These are phyloP conservation scores for Ellobium chinense DNA, from an alignment of 2,888 invertebrate species.

Conservation along the genomic window DNA sequence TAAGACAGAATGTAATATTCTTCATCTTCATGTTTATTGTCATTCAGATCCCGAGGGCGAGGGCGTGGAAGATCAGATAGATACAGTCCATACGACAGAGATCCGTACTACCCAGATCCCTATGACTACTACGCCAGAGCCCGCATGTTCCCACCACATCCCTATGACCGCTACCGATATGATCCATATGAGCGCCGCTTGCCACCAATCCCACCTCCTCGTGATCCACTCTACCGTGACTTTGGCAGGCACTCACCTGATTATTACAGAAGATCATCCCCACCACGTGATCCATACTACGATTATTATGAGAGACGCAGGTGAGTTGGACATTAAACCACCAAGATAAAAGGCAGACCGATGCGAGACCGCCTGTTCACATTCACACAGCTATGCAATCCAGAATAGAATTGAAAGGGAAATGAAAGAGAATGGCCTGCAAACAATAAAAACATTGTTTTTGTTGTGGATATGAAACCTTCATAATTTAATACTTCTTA, in stretches of 20 bases:
- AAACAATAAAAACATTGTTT: background rate
- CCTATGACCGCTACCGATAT: conserved; percentile 66
- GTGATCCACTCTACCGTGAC: conserved; percentile 59
- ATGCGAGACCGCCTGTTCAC: no score
- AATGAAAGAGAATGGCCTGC: no score
- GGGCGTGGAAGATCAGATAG: conserved; percentile 32
- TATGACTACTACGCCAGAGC: conserved; percentile 66
- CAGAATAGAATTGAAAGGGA: no score
- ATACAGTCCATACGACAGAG: conserved; percentile 28
- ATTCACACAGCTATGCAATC: no score
- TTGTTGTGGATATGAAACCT: no score
- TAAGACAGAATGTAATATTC: no score
- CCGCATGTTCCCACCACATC: conserved; percentile 63
- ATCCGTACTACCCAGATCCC: conserved; percentile 44
- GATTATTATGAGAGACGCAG: conserved; percentile 61
- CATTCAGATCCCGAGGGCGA: conserved; percentile 20
- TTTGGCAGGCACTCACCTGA: conserved; percentile 69
- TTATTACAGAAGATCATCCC: conserved; percentile 62
- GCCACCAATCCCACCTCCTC: conserved; percentile 49
- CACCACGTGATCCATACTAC: conserved; percentile 53
- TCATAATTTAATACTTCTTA: no score
- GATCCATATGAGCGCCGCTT: conserved; percentile 70
- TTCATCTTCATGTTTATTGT: background rate
- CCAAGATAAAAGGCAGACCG: no score
- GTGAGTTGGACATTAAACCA: conserved; percentile 31